A percentile compares a stretch with the other conserved stretches of the same genome.
Conservation (phyloP, 2,797 vertebrate species). For the Acipenser oxyrinchus region DNA sequence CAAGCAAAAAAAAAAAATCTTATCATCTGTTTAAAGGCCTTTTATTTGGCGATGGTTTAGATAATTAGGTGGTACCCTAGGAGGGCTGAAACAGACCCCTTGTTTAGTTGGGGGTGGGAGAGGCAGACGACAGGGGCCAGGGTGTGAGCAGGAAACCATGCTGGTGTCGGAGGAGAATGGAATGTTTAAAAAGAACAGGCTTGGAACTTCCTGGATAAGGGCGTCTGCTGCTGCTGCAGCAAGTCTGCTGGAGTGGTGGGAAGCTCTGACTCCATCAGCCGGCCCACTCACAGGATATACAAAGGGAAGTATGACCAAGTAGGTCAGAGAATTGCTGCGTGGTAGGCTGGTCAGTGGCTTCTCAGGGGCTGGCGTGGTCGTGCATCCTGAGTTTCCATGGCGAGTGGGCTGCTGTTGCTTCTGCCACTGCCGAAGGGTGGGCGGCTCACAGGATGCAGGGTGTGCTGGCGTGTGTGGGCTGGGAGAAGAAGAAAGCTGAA, state of each 20-base stretch:
- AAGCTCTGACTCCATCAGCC: slow-evolving; percentile 42
- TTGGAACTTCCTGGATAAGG: slow-evolving; percentile 57
- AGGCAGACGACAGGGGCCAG: slow-evolving; percentile 29
- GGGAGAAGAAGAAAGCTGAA: slow-evolving; percentile 33
- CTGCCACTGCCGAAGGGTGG: slow-evolving; percentile 27
- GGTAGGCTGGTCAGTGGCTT: slow-evolving; percentile 36
- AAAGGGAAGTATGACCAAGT: slow-evolving; percentile 41
- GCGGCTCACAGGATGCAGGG: slow-evolving; percentile 33
- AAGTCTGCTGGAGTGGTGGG: slow-evolving; percentile 36
- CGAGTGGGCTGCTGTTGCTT: slow-evolving; percentile 24
- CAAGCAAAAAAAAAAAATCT: slow-evolving; percentile 5
- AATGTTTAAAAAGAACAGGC: slow-evolving; percentile 48
- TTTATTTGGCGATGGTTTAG: slow-evolving; percentile 23
- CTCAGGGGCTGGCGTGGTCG: slow-evolving; percentile 30
- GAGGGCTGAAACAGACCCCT: slow-evolving; percentile 42
- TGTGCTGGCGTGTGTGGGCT: slow-evolving; percentile 44
- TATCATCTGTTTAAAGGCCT: slow-evolving; percentile 33
- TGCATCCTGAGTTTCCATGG: slow-evolving; percentile 49
- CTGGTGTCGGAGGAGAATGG: slow-evolving; percentile 45
- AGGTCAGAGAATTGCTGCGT: slow-evolving; percentile 39
- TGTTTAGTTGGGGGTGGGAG: slow-evolving; percentile 23
- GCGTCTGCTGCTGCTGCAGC: slow-evolving; percentile 29
- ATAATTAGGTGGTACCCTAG: slow-evolving; percentile 29
- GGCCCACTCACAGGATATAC: slow-evolving; percentile 56
- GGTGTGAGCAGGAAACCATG: slow-evolving; percentile 44